phyloP scores from a whole-genome alignment of 2,797 vertebrate genomes.

The Danio tinwini region DNA sequence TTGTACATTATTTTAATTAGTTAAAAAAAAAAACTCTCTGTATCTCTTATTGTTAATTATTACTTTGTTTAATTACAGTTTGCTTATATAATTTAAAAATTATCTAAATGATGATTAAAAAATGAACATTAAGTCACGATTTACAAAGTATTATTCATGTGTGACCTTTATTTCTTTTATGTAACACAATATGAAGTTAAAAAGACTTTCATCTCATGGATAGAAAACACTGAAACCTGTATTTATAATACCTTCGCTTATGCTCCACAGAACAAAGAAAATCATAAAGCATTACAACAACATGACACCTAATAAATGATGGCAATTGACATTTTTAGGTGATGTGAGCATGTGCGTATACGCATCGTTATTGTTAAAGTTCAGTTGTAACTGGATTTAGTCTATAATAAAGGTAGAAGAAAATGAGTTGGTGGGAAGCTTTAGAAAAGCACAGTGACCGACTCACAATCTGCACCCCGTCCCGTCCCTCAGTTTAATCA shows the following conservation, averaged over 20 bases:
- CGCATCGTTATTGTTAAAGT: background rate
- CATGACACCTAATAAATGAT: background rate
- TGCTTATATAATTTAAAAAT: background rate
- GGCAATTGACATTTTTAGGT: background rate
- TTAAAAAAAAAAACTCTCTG: background rate
- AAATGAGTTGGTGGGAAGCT: background rate
- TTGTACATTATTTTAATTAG: background rate
- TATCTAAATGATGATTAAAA: no score
- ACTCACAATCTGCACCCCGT: background rate
- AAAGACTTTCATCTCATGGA: background rate
- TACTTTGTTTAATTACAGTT: background rate
- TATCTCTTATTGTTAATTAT: background rate
- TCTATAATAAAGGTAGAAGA: background rate
- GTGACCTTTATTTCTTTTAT: background rate
- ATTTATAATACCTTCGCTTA: background rate
- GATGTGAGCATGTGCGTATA: background rate
- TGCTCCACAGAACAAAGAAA: background rate
- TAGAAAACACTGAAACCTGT: background rate
- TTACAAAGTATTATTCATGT: background rate
- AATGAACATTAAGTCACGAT: background rate
- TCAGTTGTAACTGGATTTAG: background rate
- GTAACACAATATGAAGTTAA: background rate
- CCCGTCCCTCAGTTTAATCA: constrained; percentile 27
- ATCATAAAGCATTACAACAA: background rate
- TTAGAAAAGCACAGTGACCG: constrained; percentile 17